phyloP scores from a whole-genome alignment of 2,888 invertebrate species.

The Netelia melanura region DNA sequence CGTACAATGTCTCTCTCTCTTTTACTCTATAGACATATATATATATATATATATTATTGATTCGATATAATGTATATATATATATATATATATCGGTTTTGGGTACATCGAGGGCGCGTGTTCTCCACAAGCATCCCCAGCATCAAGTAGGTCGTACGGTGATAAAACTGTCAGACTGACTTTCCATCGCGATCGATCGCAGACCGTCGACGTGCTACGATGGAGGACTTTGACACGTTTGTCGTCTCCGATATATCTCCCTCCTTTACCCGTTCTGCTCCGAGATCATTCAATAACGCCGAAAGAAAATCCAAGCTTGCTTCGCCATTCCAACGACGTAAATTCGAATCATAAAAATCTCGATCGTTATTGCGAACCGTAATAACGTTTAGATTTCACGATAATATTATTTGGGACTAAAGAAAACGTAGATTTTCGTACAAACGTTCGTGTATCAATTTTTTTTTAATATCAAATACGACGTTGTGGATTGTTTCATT shows the following conservation, averaged over 20 bases:
- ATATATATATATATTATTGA: slow-evolving; percentile 19
- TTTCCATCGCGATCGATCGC: slow-evolving; percentile 65
- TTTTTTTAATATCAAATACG: no score
- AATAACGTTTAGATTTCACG: no score
- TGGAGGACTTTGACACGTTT: slow-evolving; percentile 35
- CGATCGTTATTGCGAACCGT: no score
- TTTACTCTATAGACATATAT: background rate
- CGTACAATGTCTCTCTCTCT: no score
- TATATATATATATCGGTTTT: no score
- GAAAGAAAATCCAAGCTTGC: background rate
- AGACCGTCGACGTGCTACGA: slow-evolving; percentile 44
- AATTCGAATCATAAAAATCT: no score
- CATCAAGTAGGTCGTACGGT: slow-evolving; percentile 58
- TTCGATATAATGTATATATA: background rate
- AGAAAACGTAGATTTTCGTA: no score
- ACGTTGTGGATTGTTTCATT: no score
- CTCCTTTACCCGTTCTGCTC: background rate
- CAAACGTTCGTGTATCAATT: no score
- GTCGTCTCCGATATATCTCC: slow-evolving; percentile 39
- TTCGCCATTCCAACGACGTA: no score
- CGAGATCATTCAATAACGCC: slow-evolving; percentile 2
- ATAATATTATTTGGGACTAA: no score
- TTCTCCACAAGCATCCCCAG: slow-evolving; percentile 27
- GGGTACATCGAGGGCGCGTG: slow-evolving; percentile 26
- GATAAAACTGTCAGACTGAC: slow-evolving; percentile 72